A percentile compares a stretch with the other conserved stretches of the same genome.
Evolutionary conservation across 2,888 invertebrate genomes (phyloP).

Genomic region (Coelopa pilipes): DNA sequence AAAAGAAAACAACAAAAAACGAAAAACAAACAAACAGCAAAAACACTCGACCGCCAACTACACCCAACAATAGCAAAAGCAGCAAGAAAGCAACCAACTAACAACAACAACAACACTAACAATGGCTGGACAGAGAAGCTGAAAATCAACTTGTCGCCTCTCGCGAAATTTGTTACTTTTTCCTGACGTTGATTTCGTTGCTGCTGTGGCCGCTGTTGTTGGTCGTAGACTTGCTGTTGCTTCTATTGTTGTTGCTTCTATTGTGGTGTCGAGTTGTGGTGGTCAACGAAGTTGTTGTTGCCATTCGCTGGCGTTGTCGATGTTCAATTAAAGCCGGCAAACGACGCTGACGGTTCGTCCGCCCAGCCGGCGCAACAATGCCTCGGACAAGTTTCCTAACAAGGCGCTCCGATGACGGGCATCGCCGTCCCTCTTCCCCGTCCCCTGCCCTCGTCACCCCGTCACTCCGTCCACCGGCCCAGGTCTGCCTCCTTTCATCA

Average conservation of each 20-base stretch:
- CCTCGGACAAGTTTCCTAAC: slow-evolving; percentile 45
- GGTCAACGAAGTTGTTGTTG: slow-evolving; percentile 1
- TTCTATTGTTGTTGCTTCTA: slow-evolving; percentile 22
- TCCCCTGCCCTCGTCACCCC: no score
- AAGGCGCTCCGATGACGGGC: slow-evolving; percentile 29
- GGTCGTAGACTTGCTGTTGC: slow-evolving; percentile 18
- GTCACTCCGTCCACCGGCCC: no score
- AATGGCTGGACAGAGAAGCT: slow-evolving; percentile 15
- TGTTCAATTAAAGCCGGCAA: slow-evolving; percentile 47
- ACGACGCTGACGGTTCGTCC: slow-evolving; percentile 47
- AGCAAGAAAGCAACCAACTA: no score
- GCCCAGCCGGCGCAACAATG: slow-evolving; percentile 44
- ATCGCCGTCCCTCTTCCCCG: neutral
- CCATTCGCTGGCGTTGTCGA: slow-evolving; percentile 2
- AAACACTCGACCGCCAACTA: no score
- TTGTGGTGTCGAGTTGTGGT: neutral
- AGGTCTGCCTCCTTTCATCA: no score
- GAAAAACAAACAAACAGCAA: neutral
- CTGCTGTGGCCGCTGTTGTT: slow-evolving; percentile 22
- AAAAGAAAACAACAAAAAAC: neutral
- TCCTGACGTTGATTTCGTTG: slow-evolving; percentile 19
- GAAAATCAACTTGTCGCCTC: slow-evolving; percentile 42
- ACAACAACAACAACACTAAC: no score
- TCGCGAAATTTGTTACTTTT: slow-evolving; percentile 37
- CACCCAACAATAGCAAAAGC: no score